A percentile compares a stretch with the other conserved stretches of the same genome.
Evolutionary conservation across 2,888 invertebrate species (phyloP).

Genomic region (Diachrysia chrysitis): DNA sequence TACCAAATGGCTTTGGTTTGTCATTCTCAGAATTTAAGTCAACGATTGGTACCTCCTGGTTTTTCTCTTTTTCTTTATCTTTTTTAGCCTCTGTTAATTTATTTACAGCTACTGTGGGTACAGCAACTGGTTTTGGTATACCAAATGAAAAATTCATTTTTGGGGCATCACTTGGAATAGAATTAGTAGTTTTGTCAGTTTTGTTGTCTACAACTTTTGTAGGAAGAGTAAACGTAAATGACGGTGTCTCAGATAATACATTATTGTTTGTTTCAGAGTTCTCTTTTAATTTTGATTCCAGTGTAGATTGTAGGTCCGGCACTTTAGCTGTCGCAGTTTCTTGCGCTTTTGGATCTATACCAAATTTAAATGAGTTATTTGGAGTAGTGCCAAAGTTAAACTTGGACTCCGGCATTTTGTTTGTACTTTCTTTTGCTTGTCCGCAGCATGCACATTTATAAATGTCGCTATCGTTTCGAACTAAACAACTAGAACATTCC

Average conservation of each 20-base stretch:
- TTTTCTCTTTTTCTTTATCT: conserved; percentile 58
- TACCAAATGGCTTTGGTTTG: conserved; percentile 17
- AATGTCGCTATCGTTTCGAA: conserved; percentile 71
- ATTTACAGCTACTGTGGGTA: conserved; percentile 23
- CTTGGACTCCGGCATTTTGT: conserved; percentile 56
- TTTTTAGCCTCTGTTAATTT: conserved; percentile 45
- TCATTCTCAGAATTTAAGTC: conserved; percentile 34
- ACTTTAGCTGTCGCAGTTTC: conserved; percentile 52
- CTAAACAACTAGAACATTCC: conserved; percentile 79
- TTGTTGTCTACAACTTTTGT: conserved; percentile 60
- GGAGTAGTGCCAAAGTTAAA: conserved; percentile 72
- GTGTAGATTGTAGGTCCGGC: conserved; percentile 41
- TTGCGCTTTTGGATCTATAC: conserved; percentile 72
- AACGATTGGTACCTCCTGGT: conserved; percentile 72
- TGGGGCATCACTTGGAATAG: conserved; percentile 53
- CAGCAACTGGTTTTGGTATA: conserved; percentile 63
- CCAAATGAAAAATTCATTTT: conserved; percentile 74
- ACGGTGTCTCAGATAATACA: conserved; percentile 68
- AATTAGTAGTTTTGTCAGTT: conserved; percentile 41
- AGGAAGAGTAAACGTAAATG: conserved; percentile 68
- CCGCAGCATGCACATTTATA: conserved; percentile 78
- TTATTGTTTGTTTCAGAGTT: conserved; percentile 78
- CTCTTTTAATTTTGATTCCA: conserved; percentile 59
- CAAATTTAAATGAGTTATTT: conserved; percentile 76
- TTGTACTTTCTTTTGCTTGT: conserved; percentile 55